phyloP scores from a whole-genome alignment of 2,113 vertebrate genomes.

The Physeter macrocephalus region DNA sequence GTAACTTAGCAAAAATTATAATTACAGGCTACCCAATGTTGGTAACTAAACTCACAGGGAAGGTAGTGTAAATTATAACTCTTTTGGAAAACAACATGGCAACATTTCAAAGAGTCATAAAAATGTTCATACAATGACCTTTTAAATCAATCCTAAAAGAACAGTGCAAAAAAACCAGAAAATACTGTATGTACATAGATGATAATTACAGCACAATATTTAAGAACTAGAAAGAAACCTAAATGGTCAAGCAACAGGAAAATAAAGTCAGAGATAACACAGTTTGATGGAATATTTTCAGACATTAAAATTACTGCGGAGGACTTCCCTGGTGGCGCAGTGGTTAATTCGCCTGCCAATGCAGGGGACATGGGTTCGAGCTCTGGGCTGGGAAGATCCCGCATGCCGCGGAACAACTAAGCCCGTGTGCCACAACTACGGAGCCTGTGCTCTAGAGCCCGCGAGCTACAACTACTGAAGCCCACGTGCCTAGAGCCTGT shows the following conservation, averaged over 20 bases:
- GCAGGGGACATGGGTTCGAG: no score
- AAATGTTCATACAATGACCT: not conserved
- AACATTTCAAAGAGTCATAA: constrained; percentile 6
- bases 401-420: no score
- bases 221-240: not conserved
- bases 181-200: not conserved
- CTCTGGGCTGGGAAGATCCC: no score
- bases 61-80: not conserved
- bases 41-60: not conserved
- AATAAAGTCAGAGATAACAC: not conserved
- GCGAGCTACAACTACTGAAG: no score
- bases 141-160: not conserved
- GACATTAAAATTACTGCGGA: not conserved
- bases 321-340: no score
- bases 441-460: no score
- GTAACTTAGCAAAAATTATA: not conserved
- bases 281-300: not conserved
- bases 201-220: not conserved
- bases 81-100: not conserved
- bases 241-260: not conserved
- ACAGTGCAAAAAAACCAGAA: not conserved
- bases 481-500: no score
- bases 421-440: no score
- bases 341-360: no score
- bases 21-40: not conserved